These are phyloP conservation scores for Oophaga sylvatica DNA, from an alignment of 2,797 vertebrate genomes.

Conservation along the genomic window DNA sequence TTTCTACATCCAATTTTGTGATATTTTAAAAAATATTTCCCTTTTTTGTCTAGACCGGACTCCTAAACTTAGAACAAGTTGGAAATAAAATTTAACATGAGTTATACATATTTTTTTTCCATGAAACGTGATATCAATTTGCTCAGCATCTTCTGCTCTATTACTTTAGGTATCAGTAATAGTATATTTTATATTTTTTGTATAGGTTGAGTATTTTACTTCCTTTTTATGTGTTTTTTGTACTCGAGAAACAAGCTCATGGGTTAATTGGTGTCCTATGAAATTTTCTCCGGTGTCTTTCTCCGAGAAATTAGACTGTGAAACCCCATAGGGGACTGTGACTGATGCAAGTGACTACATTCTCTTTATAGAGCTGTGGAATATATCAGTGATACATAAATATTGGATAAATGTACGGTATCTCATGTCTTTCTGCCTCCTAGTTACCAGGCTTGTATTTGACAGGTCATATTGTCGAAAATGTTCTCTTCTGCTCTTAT, in stretches of 20 bases:
- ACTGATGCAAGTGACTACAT: constrained; percentile 14
- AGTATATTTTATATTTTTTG: neutral
- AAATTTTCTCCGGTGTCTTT: neutral
- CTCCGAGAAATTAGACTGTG: neutral
- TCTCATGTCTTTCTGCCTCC: neutral
- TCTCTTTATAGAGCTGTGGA: neutral
- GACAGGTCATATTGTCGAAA: constrained; percentile 14
- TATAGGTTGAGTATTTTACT: neutral
- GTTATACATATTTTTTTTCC: too few relatives aligned
- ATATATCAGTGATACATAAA: constrained; percentile 15
- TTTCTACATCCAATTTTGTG: too few relatives aligned
- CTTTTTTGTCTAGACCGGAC: too few relatives aligned
- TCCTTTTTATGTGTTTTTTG: neutral
- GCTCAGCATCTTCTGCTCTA: too few relatives aligned
- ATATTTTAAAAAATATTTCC: too few relatives aligned
- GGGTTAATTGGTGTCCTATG: too few relatives aligned
- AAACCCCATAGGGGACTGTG: neutral
- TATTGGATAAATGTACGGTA: neutral
- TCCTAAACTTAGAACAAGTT: too few relatives aligned
- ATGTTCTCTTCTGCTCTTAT: neutral
- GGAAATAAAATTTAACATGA: too few relatives aligned
- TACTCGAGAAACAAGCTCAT: neutral
- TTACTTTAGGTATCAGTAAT: too few relatives aligned
- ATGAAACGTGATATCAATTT: too few relatives aligned
- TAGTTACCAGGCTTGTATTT: neutral